Conservation (phyloP, 2,113 vertebrate species). For the Oreamnos americanus region DNA sequence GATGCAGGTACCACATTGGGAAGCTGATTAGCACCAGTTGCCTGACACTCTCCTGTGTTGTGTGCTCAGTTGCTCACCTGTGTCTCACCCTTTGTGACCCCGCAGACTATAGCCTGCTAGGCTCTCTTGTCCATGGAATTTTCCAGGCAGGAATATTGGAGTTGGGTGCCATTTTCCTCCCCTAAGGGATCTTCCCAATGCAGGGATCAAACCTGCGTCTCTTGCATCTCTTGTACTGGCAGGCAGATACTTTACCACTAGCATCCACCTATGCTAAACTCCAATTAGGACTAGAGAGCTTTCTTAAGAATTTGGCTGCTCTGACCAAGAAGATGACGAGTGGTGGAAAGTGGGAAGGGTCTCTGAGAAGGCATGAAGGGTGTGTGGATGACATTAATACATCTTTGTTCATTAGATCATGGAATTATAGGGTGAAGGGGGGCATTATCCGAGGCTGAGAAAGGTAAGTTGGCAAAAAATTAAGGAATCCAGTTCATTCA, state of each 20-base stretch:
- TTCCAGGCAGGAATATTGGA: not conserved
- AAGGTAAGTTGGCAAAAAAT: not conserved
- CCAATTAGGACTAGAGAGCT: not conserved
- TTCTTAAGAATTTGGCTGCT: not conserved
- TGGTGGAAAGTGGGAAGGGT: no score
- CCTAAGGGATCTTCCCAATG: not conserved
- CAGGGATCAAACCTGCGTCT: accelerated
- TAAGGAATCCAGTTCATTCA: not conserved
- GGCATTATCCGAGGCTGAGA: not conserved
- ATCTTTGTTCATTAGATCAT: not conserved
- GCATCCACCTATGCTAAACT: not conserved
- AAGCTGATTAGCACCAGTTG: not conserved
- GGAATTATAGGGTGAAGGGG: not conserved
- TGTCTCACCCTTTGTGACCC: not conserved
- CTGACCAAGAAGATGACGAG: not conserved
- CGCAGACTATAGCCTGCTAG: not conserved
- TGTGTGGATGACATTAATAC: accelerated
- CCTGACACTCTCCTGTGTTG: not conserved
- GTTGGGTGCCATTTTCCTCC: not conserved
- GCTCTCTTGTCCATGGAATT: not conserved
- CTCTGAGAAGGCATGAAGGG: not conserved
- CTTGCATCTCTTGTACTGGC: not conserved
- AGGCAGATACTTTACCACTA: not conserved
- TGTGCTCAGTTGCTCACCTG: not conserved
- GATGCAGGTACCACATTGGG: not conserved